These are phyloP conservation scores for Protodeltote pygarga DNA, from an alignment of 2,888 invertebrate genomes.

Conservation along the genomic window DNA sequence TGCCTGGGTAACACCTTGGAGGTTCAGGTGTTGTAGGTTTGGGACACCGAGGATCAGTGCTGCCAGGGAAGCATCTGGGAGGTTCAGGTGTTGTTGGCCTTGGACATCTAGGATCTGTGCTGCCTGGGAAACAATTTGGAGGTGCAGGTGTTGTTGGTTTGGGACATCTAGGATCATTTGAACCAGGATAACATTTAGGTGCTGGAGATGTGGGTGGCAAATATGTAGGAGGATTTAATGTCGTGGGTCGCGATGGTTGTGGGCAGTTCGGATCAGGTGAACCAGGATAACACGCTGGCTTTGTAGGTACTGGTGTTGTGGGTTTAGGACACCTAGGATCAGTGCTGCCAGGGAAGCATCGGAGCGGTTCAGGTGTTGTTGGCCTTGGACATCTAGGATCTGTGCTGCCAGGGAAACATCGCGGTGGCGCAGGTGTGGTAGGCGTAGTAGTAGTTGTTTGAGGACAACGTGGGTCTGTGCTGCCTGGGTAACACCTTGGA, in stretches of 20 bases:
- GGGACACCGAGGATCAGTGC: conserved; percentile 49
- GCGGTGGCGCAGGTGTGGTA: conserved; percentile 38
- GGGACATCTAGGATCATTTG: conserved; percentile 67
- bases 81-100: conserved; percentile 49
- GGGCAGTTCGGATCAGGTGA: conserved; percentile 69
- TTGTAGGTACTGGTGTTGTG: conserved; percentile 39
- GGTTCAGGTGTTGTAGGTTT: conserved; percentile 48
- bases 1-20: conserved; percentile 51
- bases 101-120: conserved; percentile 61
- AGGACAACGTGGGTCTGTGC: conserved; percentile 49
- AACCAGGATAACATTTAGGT: conserved; percentile 67
- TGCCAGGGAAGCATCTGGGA: conserved; percentile 43
- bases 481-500: conserved; percentile 30
- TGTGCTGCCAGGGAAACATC: conserved; percentile 41
- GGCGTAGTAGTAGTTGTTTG: conserved; percentile 48
- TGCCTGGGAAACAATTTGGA: conserved; percentile 48
- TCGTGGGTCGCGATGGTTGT: conserved; percentile 58
- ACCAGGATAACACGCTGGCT: conserved; percentile 56
- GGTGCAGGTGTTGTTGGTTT: conserved; percentile 42
- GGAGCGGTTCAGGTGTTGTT: conserved; percentile 47
- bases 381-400: conserved; percentile 46
- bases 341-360: conserved; percentile 52
- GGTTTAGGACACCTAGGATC: conserved; percentile 52
- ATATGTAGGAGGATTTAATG: conserved; percentile 56
- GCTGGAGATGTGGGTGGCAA: conserved; percentile 46